These are phyloP conservation scores for Malaclemys terrapin DNA, from an alignment of 2,113 vertebrate genomes.

Conservation along the genomic window DNA sequence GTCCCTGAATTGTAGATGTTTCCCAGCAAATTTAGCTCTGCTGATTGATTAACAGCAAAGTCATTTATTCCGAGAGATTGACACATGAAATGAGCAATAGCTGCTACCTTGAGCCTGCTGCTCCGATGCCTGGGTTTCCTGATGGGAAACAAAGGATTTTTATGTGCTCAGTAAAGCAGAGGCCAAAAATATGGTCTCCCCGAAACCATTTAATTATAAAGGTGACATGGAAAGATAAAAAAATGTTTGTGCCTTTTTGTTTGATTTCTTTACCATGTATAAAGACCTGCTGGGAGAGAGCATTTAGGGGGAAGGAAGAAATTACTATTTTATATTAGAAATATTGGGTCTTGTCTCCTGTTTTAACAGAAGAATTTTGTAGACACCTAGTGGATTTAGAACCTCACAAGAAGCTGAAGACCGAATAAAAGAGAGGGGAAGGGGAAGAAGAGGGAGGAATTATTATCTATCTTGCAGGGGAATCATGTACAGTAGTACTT, in stretches of 20 bases:
- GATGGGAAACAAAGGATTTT: not conserved
- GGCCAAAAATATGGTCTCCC: not conserved
- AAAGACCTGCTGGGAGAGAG: not conserved
- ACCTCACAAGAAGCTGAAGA: accelerated
- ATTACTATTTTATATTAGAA: not conserved
- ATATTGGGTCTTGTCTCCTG: not conserved
- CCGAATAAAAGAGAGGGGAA: not conserved
- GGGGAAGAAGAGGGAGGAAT: not conserved
- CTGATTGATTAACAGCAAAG: not conserved
- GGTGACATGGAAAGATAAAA: not conserved
- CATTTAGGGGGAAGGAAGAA: not conserved
- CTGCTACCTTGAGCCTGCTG: not conserved
- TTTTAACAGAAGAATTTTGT: not conserved
- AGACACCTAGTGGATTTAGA: not conserved
- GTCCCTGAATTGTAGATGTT: not conserved
- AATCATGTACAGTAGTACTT: not conserved
- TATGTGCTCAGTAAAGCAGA: not conserved
- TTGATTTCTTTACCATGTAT: not conserved
- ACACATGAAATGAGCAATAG: not conserved
- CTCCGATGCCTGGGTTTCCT: not conserved
- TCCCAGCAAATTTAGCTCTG: not conserved
- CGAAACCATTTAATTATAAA: not conserved
- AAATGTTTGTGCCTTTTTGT: not conserved
- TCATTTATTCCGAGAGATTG: not conserved
- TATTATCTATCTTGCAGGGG: not conserved